Evolutionary conservation across 2,888 invertebrate genomes (phyloP).

Genomic region (Anoplius nigerrimus): DNA sequence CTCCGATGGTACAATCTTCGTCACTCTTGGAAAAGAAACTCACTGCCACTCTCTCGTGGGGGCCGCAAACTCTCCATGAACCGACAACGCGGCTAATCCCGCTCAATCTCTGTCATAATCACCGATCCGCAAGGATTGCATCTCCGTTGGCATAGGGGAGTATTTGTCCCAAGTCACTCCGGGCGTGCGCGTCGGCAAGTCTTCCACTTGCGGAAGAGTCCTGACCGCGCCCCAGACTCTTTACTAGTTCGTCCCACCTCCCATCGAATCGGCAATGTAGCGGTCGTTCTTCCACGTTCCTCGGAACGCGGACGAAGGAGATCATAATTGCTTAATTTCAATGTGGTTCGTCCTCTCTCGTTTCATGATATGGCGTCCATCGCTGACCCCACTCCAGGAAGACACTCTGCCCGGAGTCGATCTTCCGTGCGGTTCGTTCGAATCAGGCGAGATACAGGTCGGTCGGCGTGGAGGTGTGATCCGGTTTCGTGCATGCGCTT

Average conservation of each 20-base stretch:
- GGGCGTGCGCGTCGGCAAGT: too few species aligned
- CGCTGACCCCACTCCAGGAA: constrained; percentile 32
- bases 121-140: too few species aligned
- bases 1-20: too few species aligned
- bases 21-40: too few species aligned
- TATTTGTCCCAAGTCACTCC: too few species aligned
- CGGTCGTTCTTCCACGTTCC: constrained; percentile 4
- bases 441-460: constrained; percentile 72
- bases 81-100: background rate
- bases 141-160: too few species aligned
- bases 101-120: too few species aligned
- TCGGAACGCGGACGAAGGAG: constrained; percentile 53
- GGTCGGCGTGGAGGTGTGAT: constrained; percentile 73
- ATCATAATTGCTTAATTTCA: constrained; percentile 70
- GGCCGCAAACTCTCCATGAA: background rate
- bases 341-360: constrained; percentile 41
- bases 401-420: constrained; percentile 29
- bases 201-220: too few species aligned
- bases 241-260: background rate
- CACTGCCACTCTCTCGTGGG: too few species aligned
- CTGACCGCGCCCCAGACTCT: too few species aligned
- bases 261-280: background rate
- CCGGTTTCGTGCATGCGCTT: constrained; percentile 82
- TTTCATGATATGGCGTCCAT: constrained; percentile 70
- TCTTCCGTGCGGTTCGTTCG: constrained; percentile 36